Conservation (phyloP, 2,113 vertebrate species). For the Notarius lentiginosus region DNA sequence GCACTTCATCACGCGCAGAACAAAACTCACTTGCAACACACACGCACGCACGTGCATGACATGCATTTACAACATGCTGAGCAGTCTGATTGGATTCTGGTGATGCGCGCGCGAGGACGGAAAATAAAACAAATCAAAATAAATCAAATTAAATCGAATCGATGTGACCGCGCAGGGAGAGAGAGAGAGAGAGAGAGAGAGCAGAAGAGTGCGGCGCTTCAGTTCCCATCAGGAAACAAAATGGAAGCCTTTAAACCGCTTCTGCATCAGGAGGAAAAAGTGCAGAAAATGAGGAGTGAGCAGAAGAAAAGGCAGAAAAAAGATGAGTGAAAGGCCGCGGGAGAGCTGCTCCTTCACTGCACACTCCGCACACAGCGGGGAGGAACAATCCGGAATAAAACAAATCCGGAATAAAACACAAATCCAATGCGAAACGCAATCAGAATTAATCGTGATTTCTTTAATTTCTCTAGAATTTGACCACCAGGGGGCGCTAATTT, state of each 20-base stretch:
- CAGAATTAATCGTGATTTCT: constrained; percentile 76
- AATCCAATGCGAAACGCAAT: constrained; percentile 14
- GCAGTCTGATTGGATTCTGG: constrained; percentile 19
- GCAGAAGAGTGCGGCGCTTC: background rate
- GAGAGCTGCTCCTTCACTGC: background rate
- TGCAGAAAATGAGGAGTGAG: background rate
- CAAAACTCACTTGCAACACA: background rate
- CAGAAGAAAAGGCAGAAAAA: background rate
- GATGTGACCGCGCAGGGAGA: constrained; percentile 9
- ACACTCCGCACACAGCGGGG: background rate
- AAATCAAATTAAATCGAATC: background rate
- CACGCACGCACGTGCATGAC: background rate
- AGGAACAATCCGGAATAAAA: background rate
- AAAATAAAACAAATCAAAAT: background rate
- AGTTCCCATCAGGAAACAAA: background rate
- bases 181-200: background rate
- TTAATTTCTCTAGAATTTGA: constrained; percentile 76
- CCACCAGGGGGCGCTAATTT: constrained; percentile 85
- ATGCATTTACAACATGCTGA: constrained; percentile 2
- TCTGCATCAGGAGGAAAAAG: background rate
- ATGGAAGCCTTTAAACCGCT: background rate
- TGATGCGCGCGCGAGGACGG: background rate
- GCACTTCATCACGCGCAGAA: background rate
- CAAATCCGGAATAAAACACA: background rate
- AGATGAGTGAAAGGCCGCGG: background rate